A percentile compares a stretch with the other conserved stretches of the same genome.
Conservation (phyloP, 2,888 invertebrate species). For the Drosophila demipolita region DNA sequence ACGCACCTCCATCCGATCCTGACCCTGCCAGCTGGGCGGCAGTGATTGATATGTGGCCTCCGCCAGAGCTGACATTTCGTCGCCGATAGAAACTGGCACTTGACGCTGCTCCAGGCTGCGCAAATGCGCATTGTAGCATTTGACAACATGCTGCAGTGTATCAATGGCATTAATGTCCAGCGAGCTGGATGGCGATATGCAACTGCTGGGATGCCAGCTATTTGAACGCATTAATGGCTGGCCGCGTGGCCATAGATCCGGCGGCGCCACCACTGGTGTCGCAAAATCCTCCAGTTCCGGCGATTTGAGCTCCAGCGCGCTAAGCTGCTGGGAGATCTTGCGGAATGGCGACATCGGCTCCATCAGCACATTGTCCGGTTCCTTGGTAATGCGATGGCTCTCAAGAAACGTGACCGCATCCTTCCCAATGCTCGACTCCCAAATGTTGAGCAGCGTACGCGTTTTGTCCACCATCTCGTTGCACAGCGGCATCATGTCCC, state of each 20-base stretch:
- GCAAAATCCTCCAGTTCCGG: conserved; percentile 91
- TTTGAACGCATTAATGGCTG: conserved; percentile 80
- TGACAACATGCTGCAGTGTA: conserved; percentile 82
- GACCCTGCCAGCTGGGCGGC: conserved; percentile 65
- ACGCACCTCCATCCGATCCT: conserved; percentile 61
- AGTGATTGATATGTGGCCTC: conserved; percentile 80
- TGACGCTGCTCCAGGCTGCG: conserved; percentile 49
- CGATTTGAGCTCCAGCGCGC: conserved; percentile 89
- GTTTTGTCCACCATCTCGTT: conserved; percentile 92
- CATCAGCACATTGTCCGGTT: conserved; percentile 85
- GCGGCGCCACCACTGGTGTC: conserved; percentile 88
- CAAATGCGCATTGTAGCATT: conserved; percentile 82
- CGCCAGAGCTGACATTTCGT: background rate
- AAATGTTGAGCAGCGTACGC: conserved; percentile 91
- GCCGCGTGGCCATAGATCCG: conserved; percentile 88
- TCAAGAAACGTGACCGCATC: conserved; percentile 94
- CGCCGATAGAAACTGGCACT: background rate
- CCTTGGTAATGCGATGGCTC: conserved; percentile 87
- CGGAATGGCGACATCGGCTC: conserved; percentile 90
- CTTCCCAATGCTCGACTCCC: conserved; percentile 94
- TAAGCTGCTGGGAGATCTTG: conserved; percentile 91
- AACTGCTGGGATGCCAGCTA: conserved; percentile 74
- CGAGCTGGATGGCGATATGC: conserved; percentile 73
- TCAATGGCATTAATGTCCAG: conserved; percentile 84
- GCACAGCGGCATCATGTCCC: conserved; percentile 91